A percentile compares a stretch with the other conserved stretches of the same genome.
Evolutionary conservation across 2,113 vertebrate species (phyloP).

Genomic region (Lagenorhynchus albirostris): DNA sequence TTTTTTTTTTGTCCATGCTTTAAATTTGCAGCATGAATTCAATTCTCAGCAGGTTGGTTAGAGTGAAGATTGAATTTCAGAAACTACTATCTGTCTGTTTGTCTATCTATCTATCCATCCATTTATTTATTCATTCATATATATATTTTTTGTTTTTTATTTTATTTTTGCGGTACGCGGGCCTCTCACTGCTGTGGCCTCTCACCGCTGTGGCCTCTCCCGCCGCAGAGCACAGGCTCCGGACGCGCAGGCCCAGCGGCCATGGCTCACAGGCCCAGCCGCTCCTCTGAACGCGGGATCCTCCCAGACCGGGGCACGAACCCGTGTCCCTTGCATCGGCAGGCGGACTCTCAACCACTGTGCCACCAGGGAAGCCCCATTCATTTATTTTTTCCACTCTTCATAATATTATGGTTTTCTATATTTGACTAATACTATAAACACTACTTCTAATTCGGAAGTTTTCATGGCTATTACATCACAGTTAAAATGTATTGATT

Average conservation of each 20-base stretch:
- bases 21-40: not conserved
- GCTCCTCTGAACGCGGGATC: no score
- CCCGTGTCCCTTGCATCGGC: no score
- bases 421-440: not conserved
- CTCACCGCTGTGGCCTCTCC: no score
- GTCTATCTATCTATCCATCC: not conserved
- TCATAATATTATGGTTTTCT: not conserved
- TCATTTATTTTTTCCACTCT: not conserved
- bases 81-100: not conserved
- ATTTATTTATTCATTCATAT: not conserved
- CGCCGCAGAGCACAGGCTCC: no score
- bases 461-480: not conserved
- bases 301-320: no score
- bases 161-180: no score
- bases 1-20: not conserved
- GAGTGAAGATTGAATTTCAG: not conserved
- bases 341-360: no score
- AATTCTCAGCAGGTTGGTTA: not conserved
- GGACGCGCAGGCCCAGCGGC: no score
- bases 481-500: not conserved
- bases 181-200: no score
- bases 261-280: no score
- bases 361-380: not conserved
- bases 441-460: not conserved
- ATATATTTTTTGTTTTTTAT: no score